These are phyloP conservation scores for Mya arenaria DNA, from an alignment of 1,140 invertebrate genomes.

Conservation along the genomic window DNA sequence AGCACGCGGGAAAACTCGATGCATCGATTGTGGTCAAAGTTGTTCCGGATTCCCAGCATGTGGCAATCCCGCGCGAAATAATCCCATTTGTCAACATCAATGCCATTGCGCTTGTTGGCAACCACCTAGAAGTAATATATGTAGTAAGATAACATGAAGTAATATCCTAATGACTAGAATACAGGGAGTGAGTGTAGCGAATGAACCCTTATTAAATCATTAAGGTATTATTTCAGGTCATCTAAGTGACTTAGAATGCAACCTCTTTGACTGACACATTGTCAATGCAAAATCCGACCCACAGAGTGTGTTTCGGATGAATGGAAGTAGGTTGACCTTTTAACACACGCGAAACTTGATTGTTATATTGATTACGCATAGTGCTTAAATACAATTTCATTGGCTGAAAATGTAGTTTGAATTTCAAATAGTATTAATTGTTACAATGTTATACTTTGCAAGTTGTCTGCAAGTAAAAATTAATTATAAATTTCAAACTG, in stretches of 20 bases:
- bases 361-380: too few species aligned
- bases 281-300: neutral
- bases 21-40: constrained; percentile 81
- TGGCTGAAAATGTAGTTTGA: too few species aligned
- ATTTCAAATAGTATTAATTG: too few species aligned
- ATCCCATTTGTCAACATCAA: constrained; percentile 89
- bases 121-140: constrained; percentile 82
- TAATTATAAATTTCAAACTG: too few species aligned
- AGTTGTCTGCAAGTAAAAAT: too few species aligned
- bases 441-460: too few species aligned
- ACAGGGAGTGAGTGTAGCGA: neutral
- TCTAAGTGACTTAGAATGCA: neutral
- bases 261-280: neutral
- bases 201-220: neutral
- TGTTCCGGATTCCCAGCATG: constrained; percentile 80
- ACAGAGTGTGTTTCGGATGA: neutral
- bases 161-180: neutral
- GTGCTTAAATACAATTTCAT: too few species aligned
- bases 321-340: too few species aligned
- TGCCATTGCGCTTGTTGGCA: constrained; percentile 84
- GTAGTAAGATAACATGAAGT: neutral
- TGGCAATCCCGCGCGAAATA: constrained; percentile 85
- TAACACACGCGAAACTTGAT: too few species aligned
- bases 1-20: constrained; percentile 78
- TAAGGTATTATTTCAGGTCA: neutral